A percentile compares a stretch with the other conserved stretches of the same genome.
phyloP scores from a whole-genome alignment of 92 coral and sea anemone species.

The Paramuricea clavata region DNA sequence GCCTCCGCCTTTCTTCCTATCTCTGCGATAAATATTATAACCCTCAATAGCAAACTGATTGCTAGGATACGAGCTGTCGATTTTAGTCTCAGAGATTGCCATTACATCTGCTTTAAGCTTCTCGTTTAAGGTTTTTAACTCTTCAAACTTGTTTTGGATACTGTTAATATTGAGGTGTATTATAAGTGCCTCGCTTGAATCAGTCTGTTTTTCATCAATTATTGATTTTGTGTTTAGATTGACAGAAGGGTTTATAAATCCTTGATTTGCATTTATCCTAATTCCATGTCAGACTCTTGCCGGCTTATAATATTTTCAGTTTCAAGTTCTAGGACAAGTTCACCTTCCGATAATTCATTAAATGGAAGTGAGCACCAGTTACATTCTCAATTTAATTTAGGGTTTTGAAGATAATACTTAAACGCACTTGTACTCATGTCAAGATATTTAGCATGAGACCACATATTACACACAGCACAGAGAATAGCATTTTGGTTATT shows the following conservation, averaged over 20 bases:
- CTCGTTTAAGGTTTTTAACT: constrained; percentile 1
- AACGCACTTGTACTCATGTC: not conserved
- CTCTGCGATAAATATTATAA: constrained; percentile 55
- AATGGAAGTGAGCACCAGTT: not conserved
- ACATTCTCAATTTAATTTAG: not conserved
- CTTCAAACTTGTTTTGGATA: constrained; percentile 36
- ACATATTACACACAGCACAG: constrained; percentile 7
- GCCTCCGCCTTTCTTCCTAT: constrained; percentile 55
- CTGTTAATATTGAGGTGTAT: not conserved
- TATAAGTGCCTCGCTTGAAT: not conserved
- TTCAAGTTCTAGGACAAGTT: not conserved
- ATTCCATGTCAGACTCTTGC: too few relatives aligned
- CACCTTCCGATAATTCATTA: not conserved
- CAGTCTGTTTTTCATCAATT: not conserved
- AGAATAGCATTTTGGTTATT: not conserved
- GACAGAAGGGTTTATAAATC: not conserved
- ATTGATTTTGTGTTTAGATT: not conserved
- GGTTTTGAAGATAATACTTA: not conserved
- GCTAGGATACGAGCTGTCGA: not conserved
- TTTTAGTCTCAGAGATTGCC: not conserved
- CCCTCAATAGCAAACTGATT: constrained; percentile 29
- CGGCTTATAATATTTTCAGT: not conserved
- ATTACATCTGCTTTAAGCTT: not conserved
- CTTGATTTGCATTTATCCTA: too few relatives aligned
- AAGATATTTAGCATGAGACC: constrained; percentile 18